phyloP scores from a whole-genome alignment of 92 coral and sea anemone genomes.

The Heteractis magnifica region DNA sequence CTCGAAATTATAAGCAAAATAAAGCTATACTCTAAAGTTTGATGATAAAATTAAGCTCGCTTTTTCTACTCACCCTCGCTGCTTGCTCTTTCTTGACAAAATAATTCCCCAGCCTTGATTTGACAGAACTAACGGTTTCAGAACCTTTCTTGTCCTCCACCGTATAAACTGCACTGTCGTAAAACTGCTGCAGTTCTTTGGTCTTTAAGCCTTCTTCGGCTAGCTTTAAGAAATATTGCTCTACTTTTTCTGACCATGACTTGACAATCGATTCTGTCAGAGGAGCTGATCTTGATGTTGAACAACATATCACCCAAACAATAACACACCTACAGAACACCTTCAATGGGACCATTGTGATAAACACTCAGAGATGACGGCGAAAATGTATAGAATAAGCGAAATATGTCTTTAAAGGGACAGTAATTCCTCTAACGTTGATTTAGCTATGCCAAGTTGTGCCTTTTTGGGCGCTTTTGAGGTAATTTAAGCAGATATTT shows the following conservation, averaged over 20 bases:
- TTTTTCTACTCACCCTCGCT: constrained; percentile 65
- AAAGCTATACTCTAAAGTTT: too few relatives aligned
- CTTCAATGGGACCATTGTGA: not conserved
- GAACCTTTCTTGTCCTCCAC: constrained; percentile 81
- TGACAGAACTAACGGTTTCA: constrained; percentile 83
- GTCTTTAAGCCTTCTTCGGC: constrained; percentile 93
- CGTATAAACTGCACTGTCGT: constrained; percentile 86
- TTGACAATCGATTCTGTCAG: constrained; percentile 52
- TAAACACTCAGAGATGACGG: not conserved
- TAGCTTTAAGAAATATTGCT: constrained; percentile 71
- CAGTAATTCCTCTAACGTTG: not conserved
- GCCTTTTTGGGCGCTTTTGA: not conserved
- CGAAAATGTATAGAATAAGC: not conserved
- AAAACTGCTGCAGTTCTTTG: constrained; percentile 77
- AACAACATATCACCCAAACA: not conserved
- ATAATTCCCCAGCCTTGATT: constrained; percentile 85
- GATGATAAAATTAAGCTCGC: too few relatives aligned
- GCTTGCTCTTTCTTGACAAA: constrained; percentile 91
- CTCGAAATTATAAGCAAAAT: too few relatives aligned
- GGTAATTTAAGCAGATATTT: not conserved
- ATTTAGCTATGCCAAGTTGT: not conserved
- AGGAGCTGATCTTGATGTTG: constrained; percentile 32
- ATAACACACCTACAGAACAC: constrained; percentile 23
- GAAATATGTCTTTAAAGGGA: not conserved
- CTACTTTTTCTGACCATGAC: constrained; percentile 83